Base-by-base conservation (phyloP, 35 echinoderm and acorn worm species). In the Ophioderma brevispina region DNA sequence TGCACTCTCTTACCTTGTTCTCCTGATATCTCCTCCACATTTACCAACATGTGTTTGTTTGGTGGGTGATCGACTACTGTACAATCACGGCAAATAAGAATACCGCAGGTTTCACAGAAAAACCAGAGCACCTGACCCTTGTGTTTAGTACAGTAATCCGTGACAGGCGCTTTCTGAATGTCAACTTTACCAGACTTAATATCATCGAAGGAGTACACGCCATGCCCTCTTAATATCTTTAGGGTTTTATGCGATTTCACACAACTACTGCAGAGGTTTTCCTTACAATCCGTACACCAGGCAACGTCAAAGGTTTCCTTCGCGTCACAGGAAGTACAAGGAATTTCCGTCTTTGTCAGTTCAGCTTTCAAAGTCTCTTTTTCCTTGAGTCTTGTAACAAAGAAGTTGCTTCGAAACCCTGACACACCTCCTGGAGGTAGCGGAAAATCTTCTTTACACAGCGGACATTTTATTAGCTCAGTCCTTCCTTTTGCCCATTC, bases 81-180 rank as follows among this genome's bases (percentile, higher is more conserved):
- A 15, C 87, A 89, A 13, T 39, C 87, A 21, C 75, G 23, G 46
- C 87, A 89, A 40, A 81, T 40, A 41, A 80, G 46, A 19, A 50
- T 38, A 36, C 78, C 75, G 40, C 87, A 89, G 3, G 87, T 89
- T 28, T 36, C 78, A 52, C 87, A 89, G 78, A 18, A 89, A 43
- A 55, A 37, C 17, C 46, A 37, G 25, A 81, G 40, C 13, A 79
- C 76, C n/a, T 80, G 76, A 37, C 49, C 52, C 8, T 76, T 0
- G 35, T 89, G 87, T 15, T 50, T 80, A 0, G 41, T 52, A 31
- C 87, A 89, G 33, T 80, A 52, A 0, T 28, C 32, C 31, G n/a
- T 37, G 1, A 34, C n/a, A 19, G 46, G 25, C 35, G 15, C n/a
- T 14, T 36, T 80, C 76, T 31, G 40, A 39, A 80, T 80, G 39